Percentiles rank a stretch among this genome's conserved stretches.
Evolutionary conservation across 2,888 invertebrate species (phyloP).

Genomic region (Campoplex nolae): DNA sequence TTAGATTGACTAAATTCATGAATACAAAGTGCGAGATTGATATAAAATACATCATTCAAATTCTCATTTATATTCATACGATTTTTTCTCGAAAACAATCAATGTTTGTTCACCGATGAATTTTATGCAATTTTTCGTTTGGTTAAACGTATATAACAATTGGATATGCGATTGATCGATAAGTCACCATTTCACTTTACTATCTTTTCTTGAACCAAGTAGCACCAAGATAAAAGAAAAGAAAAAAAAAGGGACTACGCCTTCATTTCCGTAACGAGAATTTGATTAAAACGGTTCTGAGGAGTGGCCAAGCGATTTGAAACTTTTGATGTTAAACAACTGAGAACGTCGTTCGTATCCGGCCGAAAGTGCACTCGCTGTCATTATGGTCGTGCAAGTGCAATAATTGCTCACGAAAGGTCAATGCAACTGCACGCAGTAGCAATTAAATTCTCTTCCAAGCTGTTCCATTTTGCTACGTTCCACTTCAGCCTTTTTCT

Average conservation of each 20-base stretch:
- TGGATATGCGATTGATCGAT: background rate
- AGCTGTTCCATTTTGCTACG: constrained; percentile 14
- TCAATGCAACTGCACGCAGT: constrained; percentile 38
- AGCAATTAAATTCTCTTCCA: constrained; percentile 40
- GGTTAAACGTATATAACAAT: background rate
- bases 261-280: background rate
- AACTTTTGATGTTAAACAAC: background rate
- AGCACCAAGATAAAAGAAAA: background rate
- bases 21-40: no score
- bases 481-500: background rate
- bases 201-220: background rate
- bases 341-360: background rate
- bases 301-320: background rate
- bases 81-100: no score
- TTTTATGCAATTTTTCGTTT: background rate
- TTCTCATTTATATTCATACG: no score
- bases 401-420: constrained; percentile 40
- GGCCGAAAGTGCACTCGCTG: constrained; percentile 4
- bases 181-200: background rate
- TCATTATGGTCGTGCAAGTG: constrained; percentile 17
- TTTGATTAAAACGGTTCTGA: background rate
- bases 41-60: no score
- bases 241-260: background rate
- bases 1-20: no score
- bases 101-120: background rate